Conservation (phyloP, 2,888 invertebrate genomes). For the Idaea dimidiata region DNA sequence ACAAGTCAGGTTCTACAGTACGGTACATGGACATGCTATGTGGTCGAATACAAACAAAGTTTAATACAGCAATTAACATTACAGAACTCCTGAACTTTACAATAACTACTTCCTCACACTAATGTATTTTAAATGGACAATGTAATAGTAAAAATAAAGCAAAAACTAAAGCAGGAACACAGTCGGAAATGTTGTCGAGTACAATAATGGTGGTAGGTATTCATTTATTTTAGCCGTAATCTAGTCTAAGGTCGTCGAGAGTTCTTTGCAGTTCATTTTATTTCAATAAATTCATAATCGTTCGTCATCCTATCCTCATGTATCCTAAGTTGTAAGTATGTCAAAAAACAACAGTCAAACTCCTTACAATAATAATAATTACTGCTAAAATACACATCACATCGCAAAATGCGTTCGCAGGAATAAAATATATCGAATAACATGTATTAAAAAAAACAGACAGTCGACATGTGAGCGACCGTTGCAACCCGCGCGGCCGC, state of each 20-base stretch:
- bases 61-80: conserved; percentile 75
- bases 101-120: conserved; percentile 78
- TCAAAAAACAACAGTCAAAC: conserved; percentile 82
- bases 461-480: conserved; percentile 66
- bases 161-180: conserved; percentile 81
- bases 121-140: conserved; percentile 75
- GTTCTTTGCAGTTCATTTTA: conserved; percentile 51
- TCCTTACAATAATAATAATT: conserved; percentile 81
- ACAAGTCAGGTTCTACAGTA: conserved; percentile 78
- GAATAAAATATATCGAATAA: conserved; percentile 89
- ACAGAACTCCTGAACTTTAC: conserved; percentile 78
- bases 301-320: conserved; percentile 39
- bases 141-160: conserved; percentile 79
- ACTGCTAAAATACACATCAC: conserved; percentile 83
- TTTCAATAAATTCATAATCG: conserved; percentile 59
- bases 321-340: conserved; percentile 80
- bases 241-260: conserved; percentile 56
- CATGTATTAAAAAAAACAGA: conserved; percentile 82
- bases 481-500: conserved; percentile 61
- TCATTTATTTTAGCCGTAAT: conserved; percentile 74
- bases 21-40: conserved; percentile 76
- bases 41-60: conserved; percentile 74
- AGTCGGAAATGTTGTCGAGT: conserved; percentile 78
- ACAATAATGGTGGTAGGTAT: conserved; percentile 57
- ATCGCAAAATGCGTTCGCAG: conserved; percentile 90